Evolutionary conservation across 2,797 vertebrate species (phyloP).

Genomic region (Tapirus indicus): DNA sequence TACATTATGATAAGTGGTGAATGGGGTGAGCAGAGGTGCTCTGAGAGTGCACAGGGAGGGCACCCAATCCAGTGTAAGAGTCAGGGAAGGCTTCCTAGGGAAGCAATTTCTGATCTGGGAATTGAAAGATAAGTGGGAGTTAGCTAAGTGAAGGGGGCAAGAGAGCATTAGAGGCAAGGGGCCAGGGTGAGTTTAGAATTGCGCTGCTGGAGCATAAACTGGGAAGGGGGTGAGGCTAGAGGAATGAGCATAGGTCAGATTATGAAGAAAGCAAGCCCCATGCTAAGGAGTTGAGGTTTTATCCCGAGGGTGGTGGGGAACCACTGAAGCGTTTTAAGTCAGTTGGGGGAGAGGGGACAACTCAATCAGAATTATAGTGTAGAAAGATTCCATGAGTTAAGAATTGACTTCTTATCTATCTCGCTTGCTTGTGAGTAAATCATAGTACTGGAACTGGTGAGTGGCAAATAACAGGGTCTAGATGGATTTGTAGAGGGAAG

Average conservation of each 20-base stretch:
- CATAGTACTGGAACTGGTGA: not conserved
- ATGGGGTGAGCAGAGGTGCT: not conserved
- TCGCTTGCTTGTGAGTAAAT: not conserved
- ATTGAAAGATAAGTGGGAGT: not conserved
- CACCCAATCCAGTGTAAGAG: not conserved
- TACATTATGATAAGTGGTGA: not conserved
- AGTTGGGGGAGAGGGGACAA: not conserved
- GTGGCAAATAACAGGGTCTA: not conserved
- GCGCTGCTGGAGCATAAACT: not conserved
- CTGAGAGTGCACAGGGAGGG: not conserved
- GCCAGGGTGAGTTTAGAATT: not conserved
- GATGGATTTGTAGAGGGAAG: not conserved
- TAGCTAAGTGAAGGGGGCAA: not conserved
- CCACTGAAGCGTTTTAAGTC: not conserved
- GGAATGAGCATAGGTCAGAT: not conserved
- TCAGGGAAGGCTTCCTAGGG: not conserved
- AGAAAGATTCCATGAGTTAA: not conserved
- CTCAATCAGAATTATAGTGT: not conserved
- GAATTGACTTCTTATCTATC: not conserved
- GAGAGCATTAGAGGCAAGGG: not conserved
- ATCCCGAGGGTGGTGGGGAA: not conserved
- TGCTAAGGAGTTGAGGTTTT: conserved; percentile 11
- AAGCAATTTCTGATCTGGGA: conserved; percentile 24
- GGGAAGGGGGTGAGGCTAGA: not conserved
- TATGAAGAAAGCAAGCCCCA: not conserved